Base-by-base conservation (phyloP, 2,113 vertebrate genomes). In the Hemibagrus wyckioides region DNA sequence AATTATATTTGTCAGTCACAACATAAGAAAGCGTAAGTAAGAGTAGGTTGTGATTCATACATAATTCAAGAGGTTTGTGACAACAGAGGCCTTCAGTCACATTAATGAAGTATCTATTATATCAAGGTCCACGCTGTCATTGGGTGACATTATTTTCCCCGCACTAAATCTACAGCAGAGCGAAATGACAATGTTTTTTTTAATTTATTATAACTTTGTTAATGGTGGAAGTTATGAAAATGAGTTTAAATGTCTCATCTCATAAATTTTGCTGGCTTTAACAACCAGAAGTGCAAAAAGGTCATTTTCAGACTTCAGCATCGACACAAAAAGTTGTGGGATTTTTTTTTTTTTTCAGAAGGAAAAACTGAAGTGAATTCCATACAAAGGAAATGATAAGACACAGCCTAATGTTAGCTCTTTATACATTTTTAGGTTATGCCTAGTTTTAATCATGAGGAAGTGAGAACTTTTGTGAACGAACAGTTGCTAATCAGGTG, bases 11-110 rank as follows among this genome's bases (percentile, higher is more conserved):
- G 61, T 23, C 87, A 83, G 83, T 85, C 79, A 82, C 36, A 69
- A 57, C 52, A 82, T 59, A 81, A 77, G 54, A 89, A 81, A 67
- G 83, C 84, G 80, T 48, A 79, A 56, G 54, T 69, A 80, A 81
- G 52, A 85, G 52, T 81, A 85, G 65, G 44, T 56, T 39, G 41
- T 54, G 41, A 86, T 69, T 88, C 86, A 88, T 90, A 75, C 71
- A 88, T 86, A 86, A 90, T 90, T 90, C 83, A 88, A 86, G 75
- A 86, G 52, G 57, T 88, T 90, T 90, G 84, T 86, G 83, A 88
- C 89, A 88, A 86, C 84, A 88, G 80, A 86, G 82, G 56, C 86
- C 83, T 90, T 84, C 84, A 85, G 23, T 87, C 73, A 84, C 54
- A 30, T 85, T 90, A 90, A 90, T 88, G 82, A 88, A 90, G 73